phyloP scores from a whole-genome alignment of 2,113 vertebrate genomes.

The Muscicapa adusta region DNA sequence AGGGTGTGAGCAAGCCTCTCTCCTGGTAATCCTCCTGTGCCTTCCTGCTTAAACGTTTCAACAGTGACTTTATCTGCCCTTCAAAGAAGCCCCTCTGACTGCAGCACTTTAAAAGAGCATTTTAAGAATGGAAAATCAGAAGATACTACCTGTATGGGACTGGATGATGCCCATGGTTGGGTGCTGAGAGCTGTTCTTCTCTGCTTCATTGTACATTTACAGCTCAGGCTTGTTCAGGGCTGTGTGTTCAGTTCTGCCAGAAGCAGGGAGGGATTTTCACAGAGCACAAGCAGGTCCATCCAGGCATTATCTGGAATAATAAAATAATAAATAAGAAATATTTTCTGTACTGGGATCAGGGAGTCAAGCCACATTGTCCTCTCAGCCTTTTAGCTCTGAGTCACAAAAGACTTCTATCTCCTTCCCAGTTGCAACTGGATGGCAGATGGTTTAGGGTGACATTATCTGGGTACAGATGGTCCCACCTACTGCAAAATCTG shows the following conservation, averaged over 20 bases:
- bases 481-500: slow-evolving; percentile 55
- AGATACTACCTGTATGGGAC: background rate
- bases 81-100: background rate
- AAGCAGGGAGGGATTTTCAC: background rate
- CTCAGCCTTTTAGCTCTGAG: slow-evolving; percentile 5
- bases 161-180: accelerated
- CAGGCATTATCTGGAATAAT: background rate
- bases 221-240: background rate
- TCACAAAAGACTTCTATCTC: background rate
- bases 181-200: background rate
- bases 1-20: background rate
- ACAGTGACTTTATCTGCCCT: background rate
- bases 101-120: background rate
- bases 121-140: background rate
- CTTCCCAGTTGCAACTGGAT: slow-evolving; percentile 34
- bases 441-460: slow-evolving; percentile 60
- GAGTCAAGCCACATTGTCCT: background rate
- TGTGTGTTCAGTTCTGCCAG: background rate
- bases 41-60: background rate
- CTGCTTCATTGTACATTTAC: background rate
- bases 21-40: background rate
- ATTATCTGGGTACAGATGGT: slow-evolving; percentile 57
- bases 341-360: background rate
- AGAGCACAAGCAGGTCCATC: background rate
- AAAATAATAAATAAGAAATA: background rate